Evolutionary conservation across 2,797 vertebrate species (phyloP), one percentile per base, ranked within the genome.

Genomic region (Erethizon dorsatum): DNA sequence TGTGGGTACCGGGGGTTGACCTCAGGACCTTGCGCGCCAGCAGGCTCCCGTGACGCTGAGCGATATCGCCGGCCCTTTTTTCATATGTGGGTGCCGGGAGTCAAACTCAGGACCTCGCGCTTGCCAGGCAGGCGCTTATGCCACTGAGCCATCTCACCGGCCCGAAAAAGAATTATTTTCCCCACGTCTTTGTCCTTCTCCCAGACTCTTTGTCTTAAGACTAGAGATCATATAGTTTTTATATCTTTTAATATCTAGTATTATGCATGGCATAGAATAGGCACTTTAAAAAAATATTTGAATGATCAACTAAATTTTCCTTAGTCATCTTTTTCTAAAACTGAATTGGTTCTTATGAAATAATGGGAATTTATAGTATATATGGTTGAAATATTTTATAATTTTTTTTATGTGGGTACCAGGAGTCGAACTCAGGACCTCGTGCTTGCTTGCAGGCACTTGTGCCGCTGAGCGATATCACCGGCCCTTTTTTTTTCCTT

Each of bases 341-440:
- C 22, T 73, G 50, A 91, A 91, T 41, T 88, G 26, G 67, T 91
- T 95, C 14, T 94, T 92, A n/a, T 94, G 47, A 95, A 90, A 95
- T 83, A 54, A 12, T 89, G 13, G 26, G 22, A 86, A 86, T 71
- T 89, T 83, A 84, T 28, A 77, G 24, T 96, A 65, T 17, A 7
- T 65, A 33, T 91, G n/a, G 65, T 88, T 94, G 22, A 90, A 92
- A 89, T 83, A 92, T 67, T 82, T 88, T 63, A 15, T 63, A 80
- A 28, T 77, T 67, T 88, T 86, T 95, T 41, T 41, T 41, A 41
- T 41, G 37, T 41, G 37, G 37, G 37, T 41, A 41, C 37, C 37
- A 41, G 37, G 37, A 41, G 37, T 41, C 37, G 37, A 41, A 41
- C 37, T 41, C 37, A 41, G 37, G 37, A 41, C 37, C 37, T 41